phyloP scores from a whole-genome alignment of 2,113 vertebrate genomes.

The Carollia perspicillata region DNA sequence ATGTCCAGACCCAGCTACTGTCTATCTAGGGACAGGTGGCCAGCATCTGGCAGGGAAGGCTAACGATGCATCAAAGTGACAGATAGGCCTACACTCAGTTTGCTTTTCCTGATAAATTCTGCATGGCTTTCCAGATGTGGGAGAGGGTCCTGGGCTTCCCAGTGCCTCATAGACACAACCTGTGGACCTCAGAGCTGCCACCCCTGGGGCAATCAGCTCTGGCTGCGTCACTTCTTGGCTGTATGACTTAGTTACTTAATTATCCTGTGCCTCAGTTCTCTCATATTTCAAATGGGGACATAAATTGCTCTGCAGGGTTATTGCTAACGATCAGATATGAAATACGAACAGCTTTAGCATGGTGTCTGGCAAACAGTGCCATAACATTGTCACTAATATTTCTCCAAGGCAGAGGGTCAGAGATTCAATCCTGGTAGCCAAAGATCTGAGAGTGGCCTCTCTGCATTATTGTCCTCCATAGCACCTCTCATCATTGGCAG shows the following conservation, averaged over 20 bases:
- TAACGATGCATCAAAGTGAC: not conserved
- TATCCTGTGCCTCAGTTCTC: not conserved
- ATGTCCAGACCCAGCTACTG: not conserved
- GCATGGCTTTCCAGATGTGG: not conserved
- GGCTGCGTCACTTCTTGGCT: not conserved
- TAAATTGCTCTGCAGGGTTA: not conserved
- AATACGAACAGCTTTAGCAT: not conserved
- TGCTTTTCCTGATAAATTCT: not conserved
- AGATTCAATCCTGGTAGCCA: not conserved
- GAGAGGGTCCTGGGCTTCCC: not conserved
- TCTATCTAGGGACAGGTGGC: not conserved
- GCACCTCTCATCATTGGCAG: not conserved
- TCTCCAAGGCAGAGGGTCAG: not conserved
- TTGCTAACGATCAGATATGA: not conserved
- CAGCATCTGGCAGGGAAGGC: not conserved
- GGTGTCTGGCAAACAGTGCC: not conserved
- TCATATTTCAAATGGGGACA: not conserved
- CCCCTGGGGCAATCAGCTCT: not conserved
- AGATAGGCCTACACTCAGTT: not conserved
- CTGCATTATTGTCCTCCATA: not conserved
- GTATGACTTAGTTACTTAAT: not conserved
- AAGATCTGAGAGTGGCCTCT: not conserved
- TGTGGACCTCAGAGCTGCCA: not conserved
- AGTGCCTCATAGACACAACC: not conserved
- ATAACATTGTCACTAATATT: not conserved